Base-by-base conservation (phyloP, 1,140 invertebrate genomes). In the Cotesia vestalis region DNA sequence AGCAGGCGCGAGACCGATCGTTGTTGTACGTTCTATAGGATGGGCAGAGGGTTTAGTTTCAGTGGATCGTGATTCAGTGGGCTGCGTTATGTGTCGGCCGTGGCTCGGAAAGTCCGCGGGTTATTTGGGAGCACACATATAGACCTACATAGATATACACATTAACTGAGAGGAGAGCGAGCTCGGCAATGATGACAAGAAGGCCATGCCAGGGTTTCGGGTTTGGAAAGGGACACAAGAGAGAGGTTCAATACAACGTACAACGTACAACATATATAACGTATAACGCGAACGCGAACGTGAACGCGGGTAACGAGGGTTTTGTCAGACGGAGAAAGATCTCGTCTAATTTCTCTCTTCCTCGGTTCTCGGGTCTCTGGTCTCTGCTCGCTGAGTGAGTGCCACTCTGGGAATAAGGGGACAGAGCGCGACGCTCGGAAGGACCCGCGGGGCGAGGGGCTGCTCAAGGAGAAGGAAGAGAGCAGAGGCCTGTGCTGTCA, bases 161-260 rank as follows among this genome's bases (percentile, higher is more conserved):
- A 36, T 53, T 53, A 63, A 62, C 75, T 60, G 61, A 36, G 69
- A 55, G 69, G 63, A 72, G 67, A 69, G 61, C 57, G 73, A 72
- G 68, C 64, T 53, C 20, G 69, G 11, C 11, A 53, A 35, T 14
- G 17, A 46, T 36, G 35, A 63, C 20, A 52, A 35, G 35, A 46
- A 12, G 11, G 62, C 51, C 53, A 34, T 11, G 20, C 11, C 17
- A n/a, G 53, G 9, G 27, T 51, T n/a, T 17, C 9, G 53, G 55
- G 17, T 59, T 59, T 12, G 35, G 20, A 9, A 46, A 46, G 40
- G 40, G 40, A 46, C 40, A 9, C 40, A 11, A 9, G 11, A 46
- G 40, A 46, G 40, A 46, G 40, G 40, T 46, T 46, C 40, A 46
- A 46, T 11, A 46, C 5, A 46, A 46, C 46, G 46, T 52, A 52